Conservation (phyloP, 2,113 vertebrate species). For the Motacilla tschutschensis region DNA sequence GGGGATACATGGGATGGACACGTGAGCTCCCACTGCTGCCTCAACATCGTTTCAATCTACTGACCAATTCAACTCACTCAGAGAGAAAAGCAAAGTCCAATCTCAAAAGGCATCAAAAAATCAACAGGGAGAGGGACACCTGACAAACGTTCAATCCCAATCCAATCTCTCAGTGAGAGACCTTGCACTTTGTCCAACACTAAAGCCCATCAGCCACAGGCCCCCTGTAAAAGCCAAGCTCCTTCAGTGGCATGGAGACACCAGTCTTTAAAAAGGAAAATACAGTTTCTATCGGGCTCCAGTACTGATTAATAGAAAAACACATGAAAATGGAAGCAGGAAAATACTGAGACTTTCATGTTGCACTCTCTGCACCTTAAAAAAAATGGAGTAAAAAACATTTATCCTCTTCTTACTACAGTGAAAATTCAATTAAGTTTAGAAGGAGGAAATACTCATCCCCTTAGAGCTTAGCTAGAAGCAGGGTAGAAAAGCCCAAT, state of each 20-base stretch:
- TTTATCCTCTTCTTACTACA: background rate
- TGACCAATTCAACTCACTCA: background rate
- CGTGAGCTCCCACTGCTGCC: background rate
- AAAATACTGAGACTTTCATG: background rate
- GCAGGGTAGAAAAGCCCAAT: background rate
- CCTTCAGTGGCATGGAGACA: background rate
- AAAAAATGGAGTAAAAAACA: background rate
- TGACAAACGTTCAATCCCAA: background rate
- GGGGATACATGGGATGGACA: accelerated
- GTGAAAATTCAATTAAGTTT: background rate
- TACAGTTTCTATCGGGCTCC: background rate
- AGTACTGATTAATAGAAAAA: background rate
- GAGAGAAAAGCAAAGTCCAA: background rate
- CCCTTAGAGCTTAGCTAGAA: background rate
- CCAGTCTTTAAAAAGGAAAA: background rate
- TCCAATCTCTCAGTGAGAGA: background rate
- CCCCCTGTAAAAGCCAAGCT: background rate
- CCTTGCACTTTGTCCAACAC: background rate
- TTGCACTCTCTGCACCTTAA: background rate
- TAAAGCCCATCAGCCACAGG: background rate
- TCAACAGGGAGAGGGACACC: background rate
- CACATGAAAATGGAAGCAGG: background rate
- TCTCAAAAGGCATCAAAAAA: background rate
- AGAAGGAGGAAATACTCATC: background rate
- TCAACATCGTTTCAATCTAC: background rate